Conservation (phyloP, 2,113 vertebrate species). For the Todiramphus chloris region DNA sequence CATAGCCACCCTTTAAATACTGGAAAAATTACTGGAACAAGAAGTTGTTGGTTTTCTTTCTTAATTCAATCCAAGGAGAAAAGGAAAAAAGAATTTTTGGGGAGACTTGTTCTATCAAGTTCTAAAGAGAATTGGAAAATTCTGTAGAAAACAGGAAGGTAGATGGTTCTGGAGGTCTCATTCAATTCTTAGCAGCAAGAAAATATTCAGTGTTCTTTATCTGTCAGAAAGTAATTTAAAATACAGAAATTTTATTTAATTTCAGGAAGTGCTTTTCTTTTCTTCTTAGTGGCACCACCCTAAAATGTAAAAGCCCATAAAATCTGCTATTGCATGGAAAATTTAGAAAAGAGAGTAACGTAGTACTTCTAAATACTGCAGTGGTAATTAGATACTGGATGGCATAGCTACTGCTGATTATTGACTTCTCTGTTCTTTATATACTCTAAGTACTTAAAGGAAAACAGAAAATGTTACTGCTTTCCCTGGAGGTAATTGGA, state of each 20-base stretch:
- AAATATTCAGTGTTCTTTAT: not conserved
- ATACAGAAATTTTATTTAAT: not conserved
- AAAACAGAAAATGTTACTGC: constrained; percentile 48
- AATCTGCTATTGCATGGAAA: not conserved
- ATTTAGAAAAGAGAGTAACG: not conserved
- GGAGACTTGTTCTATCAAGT: not conserved
- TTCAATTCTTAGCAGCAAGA: not conserved
- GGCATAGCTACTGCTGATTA: not conserved
- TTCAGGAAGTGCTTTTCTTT: not conserved
- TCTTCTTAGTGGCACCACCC: not conserved
- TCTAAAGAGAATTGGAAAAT: not conserved
- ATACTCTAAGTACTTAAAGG: constrained; percentile 3
- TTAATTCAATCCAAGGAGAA: not conserved
- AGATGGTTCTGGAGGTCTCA: not conserved
- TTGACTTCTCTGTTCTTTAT: constrained; percentile 54
- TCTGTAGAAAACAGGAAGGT: not conserved
- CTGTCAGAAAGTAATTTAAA: not conserved
- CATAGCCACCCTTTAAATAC: too few species aligned
- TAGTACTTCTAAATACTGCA: not conserved
- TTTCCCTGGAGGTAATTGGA: constrained; percentile 37
- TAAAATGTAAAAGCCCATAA: constrained; percentile 11
- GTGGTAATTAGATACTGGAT: constrained; percentile 21
- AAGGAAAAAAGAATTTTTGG: not conserved
- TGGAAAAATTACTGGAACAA: not conserved
- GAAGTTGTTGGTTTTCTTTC: not conserved